Conservation (phyloP, 2,113 vertebrate species). For the Campylomormyrus tamandua region DNA sequence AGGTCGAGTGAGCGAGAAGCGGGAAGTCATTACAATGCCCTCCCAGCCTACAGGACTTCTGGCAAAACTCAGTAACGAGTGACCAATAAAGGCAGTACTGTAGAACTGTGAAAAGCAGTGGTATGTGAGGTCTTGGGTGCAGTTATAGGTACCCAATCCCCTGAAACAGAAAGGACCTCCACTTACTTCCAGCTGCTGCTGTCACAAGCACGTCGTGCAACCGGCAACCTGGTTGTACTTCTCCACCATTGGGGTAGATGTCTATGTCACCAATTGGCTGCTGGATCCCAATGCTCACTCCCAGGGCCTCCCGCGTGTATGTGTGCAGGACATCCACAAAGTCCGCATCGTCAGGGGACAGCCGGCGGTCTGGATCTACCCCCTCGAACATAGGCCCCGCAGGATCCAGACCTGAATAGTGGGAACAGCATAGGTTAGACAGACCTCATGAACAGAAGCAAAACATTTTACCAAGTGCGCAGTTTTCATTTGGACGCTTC, state of each 20-base stretch:
- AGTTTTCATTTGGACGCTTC: neutral
- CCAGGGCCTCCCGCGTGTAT: slow-evolving; percentile 78
- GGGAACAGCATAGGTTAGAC: neutral
- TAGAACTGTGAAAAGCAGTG: neutral
- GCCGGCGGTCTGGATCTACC: slow-evolving; percentile 64
- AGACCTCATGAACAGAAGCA: neutral
- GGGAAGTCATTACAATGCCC: neutral
- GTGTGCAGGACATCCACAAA: slow-evolving; percentile 97
- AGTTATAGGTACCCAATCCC: neutral
- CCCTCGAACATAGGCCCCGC: slow-evolving; percentile 96
- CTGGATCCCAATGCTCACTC: slow-evolving; percentile 91
- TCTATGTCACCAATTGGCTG: slow-evolving; percentile 90
- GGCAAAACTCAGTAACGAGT: neutral
- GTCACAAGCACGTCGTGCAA: slow-evolving; percentile 71
- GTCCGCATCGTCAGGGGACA: slow-evolving; percentile 85
- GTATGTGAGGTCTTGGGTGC: neutral
- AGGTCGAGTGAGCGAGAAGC: neutral
- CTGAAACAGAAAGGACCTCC: neutral
- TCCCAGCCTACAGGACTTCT: neutral
- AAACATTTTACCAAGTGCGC: neutral
- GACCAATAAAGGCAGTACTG: neutral
- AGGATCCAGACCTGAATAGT: slow-evolving; percentile 76
- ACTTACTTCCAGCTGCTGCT: slow-evolving; percentile 79
- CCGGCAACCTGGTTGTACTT: slow-evolving; percentile 85
- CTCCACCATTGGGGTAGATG: slow-evolving; percentile 90